Evolutionary conservation across 2,797 vertebrate genomes (phyloP), one percentile per base, ranked within the genome.

Genomic region (Zenarchopterus dispar): DNA sequence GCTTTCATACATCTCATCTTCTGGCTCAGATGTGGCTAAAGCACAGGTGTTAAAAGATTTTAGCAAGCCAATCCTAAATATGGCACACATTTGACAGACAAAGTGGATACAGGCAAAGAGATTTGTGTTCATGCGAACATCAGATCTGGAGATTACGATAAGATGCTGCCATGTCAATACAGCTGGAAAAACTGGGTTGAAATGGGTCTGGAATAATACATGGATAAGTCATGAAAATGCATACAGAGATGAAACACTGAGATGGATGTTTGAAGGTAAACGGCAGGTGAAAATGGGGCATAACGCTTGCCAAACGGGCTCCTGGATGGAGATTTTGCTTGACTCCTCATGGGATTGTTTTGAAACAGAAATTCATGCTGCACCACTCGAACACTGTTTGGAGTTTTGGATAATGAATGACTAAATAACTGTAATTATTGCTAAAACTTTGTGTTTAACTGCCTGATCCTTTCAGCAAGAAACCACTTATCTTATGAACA

Each of bases 171-270:
- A 33, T 59, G 67, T 85, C 75, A 56, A 78, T 56, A 69, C 70
- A 72, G 79, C 48, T 80, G 66, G 36, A 73, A 67, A 75, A 84
- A 88, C 67, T 69, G 72, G 67, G 74, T 68, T 66, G 72, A 82
- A 85, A 83, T 83, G 61, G 73, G 66, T 80, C 60, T 76, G 75
- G 73, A 82, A 82, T 82, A 80, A 84, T 70, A 78, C 59, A 72
- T 58, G 56, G 51, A 75, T 36, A 60, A 56, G 67, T 59, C 53
- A 54, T 56, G 49, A 81, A 50, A 31, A 52, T 15, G 49, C 8
- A 54, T 48, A 26, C 8, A 54, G 61, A 79, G 33, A 69, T 64
- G 54, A 57, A 64, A 22, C 51, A 13, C 50, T 24, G 24, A 75
- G 74, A 83, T 58, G 64, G 66, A 75, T 64, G 55, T 75, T 44